These are phyloP conservation scores for Coptotermes formosanus DNA, from an alignment of 1,140 invertebrate genomes.

Conservation along the genomic window DNA sequence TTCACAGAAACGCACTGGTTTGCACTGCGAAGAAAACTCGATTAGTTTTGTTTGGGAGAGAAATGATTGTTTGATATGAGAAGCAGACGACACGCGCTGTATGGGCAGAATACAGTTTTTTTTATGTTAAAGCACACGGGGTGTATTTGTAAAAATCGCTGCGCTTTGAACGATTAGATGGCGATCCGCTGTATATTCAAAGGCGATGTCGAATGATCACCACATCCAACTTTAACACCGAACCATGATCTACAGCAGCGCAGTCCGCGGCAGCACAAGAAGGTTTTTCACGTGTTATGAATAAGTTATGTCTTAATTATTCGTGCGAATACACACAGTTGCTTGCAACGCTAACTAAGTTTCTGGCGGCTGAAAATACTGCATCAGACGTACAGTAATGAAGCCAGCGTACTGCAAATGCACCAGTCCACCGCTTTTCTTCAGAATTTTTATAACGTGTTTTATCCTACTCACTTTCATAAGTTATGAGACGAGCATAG, in stretches of 20 bases:
- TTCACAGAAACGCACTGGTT: no score
- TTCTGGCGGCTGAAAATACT: not conserved
- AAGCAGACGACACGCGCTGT: no score
- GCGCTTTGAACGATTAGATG: not conserved
- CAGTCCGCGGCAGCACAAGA: not conserved
- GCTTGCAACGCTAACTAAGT: not conserved
- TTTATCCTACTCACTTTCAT: no score
- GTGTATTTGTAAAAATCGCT: no score
- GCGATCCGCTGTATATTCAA: not conserved
- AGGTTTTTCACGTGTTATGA: not conserved
- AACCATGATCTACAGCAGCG: not conserved
- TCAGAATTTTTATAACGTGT: no score
- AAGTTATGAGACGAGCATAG: no score
- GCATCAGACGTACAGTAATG: not conserved
- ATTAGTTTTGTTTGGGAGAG: no score
- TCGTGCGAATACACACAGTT: not conserved
- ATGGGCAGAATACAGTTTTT: no score
- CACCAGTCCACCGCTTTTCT: not conserved
- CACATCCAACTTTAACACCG: not conserved
- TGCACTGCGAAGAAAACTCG: no score
- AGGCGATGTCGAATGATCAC: not conserved
- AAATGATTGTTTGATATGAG: no score
- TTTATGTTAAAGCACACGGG: no score
- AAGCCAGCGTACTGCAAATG: not conserved
- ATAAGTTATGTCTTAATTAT: not conserved